Evolutionary conservation across 1,140 invertebrate species (phyloP), one percentile per base, ranked within the genome.

Genomic region (Nylanderia fulva): DNA sequence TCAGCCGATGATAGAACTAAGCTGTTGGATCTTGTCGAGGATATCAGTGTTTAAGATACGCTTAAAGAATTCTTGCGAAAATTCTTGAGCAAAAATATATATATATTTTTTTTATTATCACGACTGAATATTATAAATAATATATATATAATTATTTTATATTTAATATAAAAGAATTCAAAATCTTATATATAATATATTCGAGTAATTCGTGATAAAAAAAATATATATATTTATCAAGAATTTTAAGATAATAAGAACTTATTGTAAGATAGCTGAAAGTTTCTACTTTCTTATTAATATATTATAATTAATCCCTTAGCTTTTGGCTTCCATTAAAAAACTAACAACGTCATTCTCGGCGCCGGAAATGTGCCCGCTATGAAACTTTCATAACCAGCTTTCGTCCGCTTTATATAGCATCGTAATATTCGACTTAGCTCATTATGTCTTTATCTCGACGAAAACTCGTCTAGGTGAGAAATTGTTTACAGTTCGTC

Each of bases 351-450:
- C n/a, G 5, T 72, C n/a, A 60, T 72, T 83, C 54, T 74, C 39
- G n/a, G n/a, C n/a, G n/a, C n/a, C 18, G 18, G 13, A 64, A 79
- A 56, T 61, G 18, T 82, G n/a, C 0, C 15, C 76, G 63, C 61
- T 39, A 1, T 56, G 2, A 36, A 74, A 83, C 79, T 83, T 83
- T 61, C 29, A 18, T 13, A 74, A 74, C 61, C 45, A 21, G 54
- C 63, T 76, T 63, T 79, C 33, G 7, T 6, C 42, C n/a, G 27
- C 29, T 45, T 66, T 15, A 18, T 15, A 18, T 27, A 13, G 13
- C 45, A 4, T 29, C 48, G 27, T 64, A 77, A 64, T 77, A 13
- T 33, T 68, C 33, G 27, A 36, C 39, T 77, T 36, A 36, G 0
- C 9, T 79, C 45, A 33, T 79, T 64, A 48, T 6, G 7, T 52